A percentile compares a stretch with the other conserved stretches of the same genome.
These are phyloP conservation scores for Phoeniculus purpureus DNA, from an alignment of 2,797 vertebrate genomes.

Conservation along the genomic window DNA sequence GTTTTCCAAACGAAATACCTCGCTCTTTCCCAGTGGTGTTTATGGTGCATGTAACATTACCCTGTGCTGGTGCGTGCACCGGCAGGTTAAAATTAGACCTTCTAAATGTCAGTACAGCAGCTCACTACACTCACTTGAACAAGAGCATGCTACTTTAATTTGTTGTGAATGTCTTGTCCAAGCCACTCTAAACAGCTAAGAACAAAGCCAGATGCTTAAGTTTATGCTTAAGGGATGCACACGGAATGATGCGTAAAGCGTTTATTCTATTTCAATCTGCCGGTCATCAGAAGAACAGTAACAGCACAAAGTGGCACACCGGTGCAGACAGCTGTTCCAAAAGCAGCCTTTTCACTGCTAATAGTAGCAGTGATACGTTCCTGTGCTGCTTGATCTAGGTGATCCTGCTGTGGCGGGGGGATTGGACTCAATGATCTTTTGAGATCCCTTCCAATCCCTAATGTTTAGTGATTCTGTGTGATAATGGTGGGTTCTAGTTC, in stretches of 20 bases:
- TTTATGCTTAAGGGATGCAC: background rate
- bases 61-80: background rate
- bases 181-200: background rate
- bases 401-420: no score
- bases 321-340: background rate
- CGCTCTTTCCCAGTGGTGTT: background rate
- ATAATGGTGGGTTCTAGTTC: background rate
- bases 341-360: background rate
- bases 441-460: no score
- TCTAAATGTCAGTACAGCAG: constrained; percentile 58
- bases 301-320: background rate
- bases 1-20: constrained; percentile 46
- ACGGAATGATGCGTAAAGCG: background rate
- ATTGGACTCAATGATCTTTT: no score
- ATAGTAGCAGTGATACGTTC: background rate
- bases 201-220: background rate
- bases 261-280: background rate
- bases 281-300: background rate
- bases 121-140: constrained; percentile 10
- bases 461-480: no score
- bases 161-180: background rate
- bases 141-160: background rate
- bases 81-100: constrained; percentile 68
- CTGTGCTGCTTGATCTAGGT: no score
- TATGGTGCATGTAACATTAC: constrained; percentile 53